phyloP scores from a whole-genome alignment of 2,888 invertebrate genomes.

The Melieria crassipennis region DNA sequence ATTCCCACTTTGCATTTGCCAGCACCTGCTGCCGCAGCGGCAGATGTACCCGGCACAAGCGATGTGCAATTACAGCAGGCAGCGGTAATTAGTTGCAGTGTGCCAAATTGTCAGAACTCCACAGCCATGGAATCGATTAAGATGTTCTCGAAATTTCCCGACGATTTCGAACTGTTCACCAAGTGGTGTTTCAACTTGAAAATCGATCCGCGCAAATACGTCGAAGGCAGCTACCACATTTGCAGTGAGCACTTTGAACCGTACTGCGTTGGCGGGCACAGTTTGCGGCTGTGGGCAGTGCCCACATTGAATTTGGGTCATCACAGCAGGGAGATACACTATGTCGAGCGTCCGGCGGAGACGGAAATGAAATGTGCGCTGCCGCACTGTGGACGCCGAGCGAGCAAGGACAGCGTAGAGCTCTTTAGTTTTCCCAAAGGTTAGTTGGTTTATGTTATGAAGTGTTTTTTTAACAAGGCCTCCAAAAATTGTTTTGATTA shows the following conservation, averaged over 20 bases:
- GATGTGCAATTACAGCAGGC: too few species aligned
- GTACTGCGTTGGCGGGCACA: constrained; percentile 41
- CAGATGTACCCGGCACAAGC: constrained; percentile 2
- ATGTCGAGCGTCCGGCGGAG: constrained; percentile 37
- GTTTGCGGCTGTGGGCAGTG: constrained; percentile 44
- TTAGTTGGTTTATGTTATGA: constrained; percentile 26
- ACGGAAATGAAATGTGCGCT: constrained; percentile 47
- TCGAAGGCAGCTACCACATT: constrained; percentile 44
- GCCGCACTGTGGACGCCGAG: constrained; percentile 35
- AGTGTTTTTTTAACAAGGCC: not conserved
- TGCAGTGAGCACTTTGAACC: constrained; percentile 46
- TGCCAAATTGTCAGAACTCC: constrained; percentile 39
- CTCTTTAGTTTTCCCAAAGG: constrained; percentile 52
- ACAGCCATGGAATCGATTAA: constrained; percentile 34
- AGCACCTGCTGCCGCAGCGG: not conserved
- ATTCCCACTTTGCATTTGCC: constrained; percentile 39
- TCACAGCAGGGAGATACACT: constrained; percentile 30
- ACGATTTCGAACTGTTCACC: constrained; percentile 46
- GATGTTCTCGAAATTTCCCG: constrained; percentile 43
- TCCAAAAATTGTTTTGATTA: not conserved
- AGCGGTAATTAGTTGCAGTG: constrained; percentile 40
- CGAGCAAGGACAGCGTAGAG: constrained; percentile 36
- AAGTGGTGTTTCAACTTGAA: constrained; percentile 50
- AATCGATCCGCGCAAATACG: constrained; percentile 46
- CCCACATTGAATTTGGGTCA: constrained; percentile 44